These are phyloP conservation scores for Agapornis canus DNA, from an alignment of 2,797 vertebrate species.

Conservation along the genomic window DNA sequence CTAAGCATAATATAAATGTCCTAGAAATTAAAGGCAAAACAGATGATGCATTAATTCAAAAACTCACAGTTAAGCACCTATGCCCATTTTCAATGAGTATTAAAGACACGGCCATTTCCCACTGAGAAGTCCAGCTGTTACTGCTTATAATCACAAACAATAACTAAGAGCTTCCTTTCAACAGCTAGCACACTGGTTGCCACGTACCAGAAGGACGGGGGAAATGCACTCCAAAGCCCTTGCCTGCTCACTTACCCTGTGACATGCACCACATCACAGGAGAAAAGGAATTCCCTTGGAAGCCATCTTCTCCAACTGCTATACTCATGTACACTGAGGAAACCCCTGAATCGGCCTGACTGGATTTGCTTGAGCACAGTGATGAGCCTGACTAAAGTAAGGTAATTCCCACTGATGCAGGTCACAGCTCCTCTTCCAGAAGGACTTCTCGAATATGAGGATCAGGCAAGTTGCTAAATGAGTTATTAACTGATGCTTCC, in stretches of 20 bases:
- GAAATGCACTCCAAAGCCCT: not conserved
- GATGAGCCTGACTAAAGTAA: not conserved
- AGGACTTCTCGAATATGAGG: rapidly evolving
- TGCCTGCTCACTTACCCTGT: not conserved
- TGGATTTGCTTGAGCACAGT: not conserved
- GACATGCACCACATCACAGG: not conserved
- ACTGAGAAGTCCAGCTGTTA: not conserved
- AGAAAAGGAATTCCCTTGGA: not conserved
- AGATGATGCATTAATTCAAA: not conserved
- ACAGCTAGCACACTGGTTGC: not conserved
- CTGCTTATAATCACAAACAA: not conserved
- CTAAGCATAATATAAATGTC: not conserved
- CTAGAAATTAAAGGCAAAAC: not conserved
- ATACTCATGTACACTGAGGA: not conserved
- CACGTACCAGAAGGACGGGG: not conserved
- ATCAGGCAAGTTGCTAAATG: not conserved
- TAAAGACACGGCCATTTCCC: not conserved
- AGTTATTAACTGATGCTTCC: not conserved
- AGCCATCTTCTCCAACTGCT: not conserved
- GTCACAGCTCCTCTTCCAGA: not conserved
- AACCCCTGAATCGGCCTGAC: not conserved
- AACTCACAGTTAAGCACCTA: not conserved
- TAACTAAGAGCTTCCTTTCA: not conserved
- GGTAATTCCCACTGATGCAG: not conserved
- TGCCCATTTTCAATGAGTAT: not conserved